Conservation (phyloP, 2,888 invertebrate species). For the Polyommatus icarus region DNA sequence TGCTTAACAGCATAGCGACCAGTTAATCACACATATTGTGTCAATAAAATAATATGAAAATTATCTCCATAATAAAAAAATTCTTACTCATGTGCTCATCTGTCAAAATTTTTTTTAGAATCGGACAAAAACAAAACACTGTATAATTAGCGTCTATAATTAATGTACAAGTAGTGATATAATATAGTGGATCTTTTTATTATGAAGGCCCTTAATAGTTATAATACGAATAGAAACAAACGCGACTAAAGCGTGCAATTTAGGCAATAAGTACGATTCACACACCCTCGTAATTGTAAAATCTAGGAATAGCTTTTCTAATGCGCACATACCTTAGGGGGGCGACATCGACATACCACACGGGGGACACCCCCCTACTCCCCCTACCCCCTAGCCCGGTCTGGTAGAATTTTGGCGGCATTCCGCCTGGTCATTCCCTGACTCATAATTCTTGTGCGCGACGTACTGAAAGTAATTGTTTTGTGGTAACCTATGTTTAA, state of each 20-base stretch:
- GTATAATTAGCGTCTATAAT: no score
- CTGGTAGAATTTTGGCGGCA: constrained; percentile 61
- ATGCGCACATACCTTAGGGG: constrained; percentile 57
- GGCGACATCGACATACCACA: constrained; percentile 39
- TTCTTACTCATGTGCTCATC: no score
- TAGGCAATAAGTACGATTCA: constrained; percentile 10
- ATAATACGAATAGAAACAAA: not conserved
- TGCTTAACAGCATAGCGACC: no score
- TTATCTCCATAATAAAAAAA: no score
- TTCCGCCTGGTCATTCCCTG: constrained; percentile 75
- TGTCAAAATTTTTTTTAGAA: no score
- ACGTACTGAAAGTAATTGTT: constrained; percentile 58
- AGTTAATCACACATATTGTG: no score
- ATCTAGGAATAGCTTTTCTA: constrained; percentile 32
- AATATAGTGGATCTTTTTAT: no score
- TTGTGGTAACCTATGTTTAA: constrained; percentile 40
- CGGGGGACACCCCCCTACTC: constrained; percentile 40
- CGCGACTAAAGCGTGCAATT: not conserved
- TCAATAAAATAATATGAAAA: no score
- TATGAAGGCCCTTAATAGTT: not conserved
- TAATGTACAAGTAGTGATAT: no score
- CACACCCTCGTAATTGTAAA: constrained; percentile 25
- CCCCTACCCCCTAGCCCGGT: constrained; percentile 38
- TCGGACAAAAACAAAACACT: no score
- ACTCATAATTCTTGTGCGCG: constrained; percentile 65